Conservation (phyloP, 2,113 vertebrate species). For the Salvelinus alpinus region DNA sequence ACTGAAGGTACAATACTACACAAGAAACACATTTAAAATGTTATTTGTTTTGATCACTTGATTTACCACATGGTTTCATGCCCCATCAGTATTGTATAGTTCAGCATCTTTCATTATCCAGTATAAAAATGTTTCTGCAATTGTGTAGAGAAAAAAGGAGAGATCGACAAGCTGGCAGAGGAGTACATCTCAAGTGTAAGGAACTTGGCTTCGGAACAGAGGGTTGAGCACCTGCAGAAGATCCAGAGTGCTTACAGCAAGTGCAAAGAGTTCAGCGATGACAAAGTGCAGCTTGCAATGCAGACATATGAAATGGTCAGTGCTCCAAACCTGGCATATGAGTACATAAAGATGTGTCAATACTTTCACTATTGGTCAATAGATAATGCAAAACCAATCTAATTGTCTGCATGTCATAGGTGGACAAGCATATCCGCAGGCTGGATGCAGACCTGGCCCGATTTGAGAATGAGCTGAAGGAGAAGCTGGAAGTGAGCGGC, state of each 20-base stretch:
- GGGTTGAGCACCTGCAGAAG: slow-evolving; percentile 91
- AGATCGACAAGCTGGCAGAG: slow-evolving; percentile 90
- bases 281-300: slow-evolving; percentile 99
- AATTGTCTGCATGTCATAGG: slow-evolving; percentile 67
- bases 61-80: no score
- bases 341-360: neutral
- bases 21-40: neutral
- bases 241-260: slow-evolving; percentile 93
- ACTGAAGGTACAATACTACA: slow-evolving; percentile 84
- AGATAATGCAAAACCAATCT: neutral
- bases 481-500: slow-evolving; percentile 91
- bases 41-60: neutral
- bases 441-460: slow-evolving; percentile 93
- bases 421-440: slow-evolving; percentile 96
- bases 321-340: neutral
- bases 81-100: neutral
- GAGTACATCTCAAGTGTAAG: slow-evolving; percentile 88
- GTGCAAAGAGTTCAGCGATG: slow-evolving; percentile 95
- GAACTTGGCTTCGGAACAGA: slow-evolving; percentile 81
- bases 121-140: neutral
- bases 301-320: slow-evolving; percentile 99
- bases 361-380: neutral
- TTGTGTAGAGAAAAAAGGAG: slow-evolving; percentile 89
- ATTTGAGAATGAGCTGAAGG: slow-evolving; percentile 97
- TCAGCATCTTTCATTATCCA: neutral